These are phyloP conservation scores for Atherinomorus stipes DNA, from an alignment of 2,113 vertebrate genomes.

Conservation along the genomic window DNA sequence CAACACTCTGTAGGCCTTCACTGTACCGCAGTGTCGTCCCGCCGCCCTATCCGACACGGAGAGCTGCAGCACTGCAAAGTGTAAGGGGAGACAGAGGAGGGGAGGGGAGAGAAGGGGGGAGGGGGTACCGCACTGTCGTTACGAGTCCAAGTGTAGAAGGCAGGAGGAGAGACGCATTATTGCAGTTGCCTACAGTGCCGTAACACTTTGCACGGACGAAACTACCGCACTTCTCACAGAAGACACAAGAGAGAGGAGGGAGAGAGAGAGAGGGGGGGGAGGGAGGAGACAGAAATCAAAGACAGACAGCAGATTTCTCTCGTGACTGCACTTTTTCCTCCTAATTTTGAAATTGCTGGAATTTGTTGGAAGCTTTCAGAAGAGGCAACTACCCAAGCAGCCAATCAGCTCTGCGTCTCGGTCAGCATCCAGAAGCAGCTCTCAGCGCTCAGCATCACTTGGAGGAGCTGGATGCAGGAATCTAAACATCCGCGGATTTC, in stretches of 20 bases:
- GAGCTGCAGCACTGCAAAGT: slow-evolving; percentile 82
- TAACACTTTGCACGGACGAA: slow-evolving; percentile 52
- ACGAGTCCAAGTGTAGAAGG: slow-evolving; percentile 74
- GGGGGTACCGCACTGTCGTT: slow-evolving; percentile 77
- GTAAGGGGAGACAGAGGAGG: slow-evolving; percentile 41
- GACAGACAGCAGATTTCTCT: slow-evolving; percentile 14
- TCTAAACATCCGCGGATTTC: slow-evolving; percentile 27
- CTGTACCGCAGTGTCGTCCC: slow-evolving; percentile 82
- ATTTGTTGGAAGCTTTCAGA: slow-evolving; percentile 35
- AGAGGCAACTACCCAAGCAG: slow-evolving; percentile 29
- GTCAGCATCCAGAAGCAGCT: slow-evolving; percentile 48
- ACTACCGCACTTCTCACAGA: slow-evolving; percentile 39
- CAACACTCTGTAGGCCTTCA: slow-evolving; percentile 65
- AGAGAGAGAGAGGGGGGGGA: slow-evolving; percentile 3
- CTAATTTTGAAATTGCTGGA: slow-evolving; percentile 33
- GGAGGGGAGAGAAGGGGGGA: slow-evolving; percentile 19
- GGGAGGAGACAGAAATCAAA: slow-evolving; percentile 13
- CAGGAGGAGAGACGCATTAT: slow-evolving; percentile 80
- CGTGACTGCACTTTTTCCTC: slow-evolving; percentile 47
- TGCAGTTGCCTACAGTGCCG: slow-evolving; percentile 76
- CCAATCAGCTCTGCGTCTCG: slow-evolving; percentile 54
- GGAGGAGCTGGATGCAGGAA: slow-evolving; percentile 41
- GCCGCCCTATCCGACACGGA: slow-evolving; percentile 69
- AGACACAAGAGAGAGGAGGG: slow-evolving; percentile 21
- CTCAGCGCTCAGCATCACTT: slow-evolving; percentile 39